Evolutionary conservation across 37 sponge, comb jelly and placozoan species (phyloP), one percentile per base, ranked within the genome.

Genomic region (Spongia lamella): DNA sequence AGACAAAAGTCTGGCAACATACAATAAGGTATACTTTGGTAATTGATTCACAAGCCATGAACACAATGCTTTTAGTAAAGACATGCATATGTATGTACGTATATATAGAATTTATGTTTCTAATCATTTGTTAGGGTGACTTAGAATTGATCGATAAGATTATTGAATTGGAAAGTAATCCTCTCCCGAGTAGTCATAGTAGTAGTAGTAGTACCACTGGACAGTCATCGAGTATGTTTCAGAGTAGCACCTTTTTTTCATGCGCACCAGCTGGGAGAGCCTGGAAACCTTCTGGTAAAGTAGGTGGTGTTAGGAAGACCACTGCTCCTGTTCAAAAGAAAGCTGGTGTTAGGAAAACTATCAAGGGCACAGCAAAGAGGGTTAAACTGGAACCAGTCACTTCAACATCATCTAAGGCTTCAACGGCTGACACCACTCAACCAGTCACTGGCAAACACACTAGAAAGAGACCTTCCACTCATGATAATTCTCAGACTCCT

Each of bases 81-180:
- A 43, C 47, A 43, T 13, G 47, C 47, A 13, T 43, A 43, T 9
- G 9, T 43, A 13, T 43, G 47, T 9, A 32, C 1, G 65, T 40
- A 65, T 26, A 29, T 57, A 21, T 25, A 6, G 32, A 47, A 49
- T 50, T 53, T 25, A 19, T 49, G 1, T 71, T 20, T 25, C 22
- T 50, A 25, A 20, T 53, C n/a, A 4, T 61, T 61, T 15, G 17
- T 21, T 30, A 79, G 79, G 79, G 79, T 31, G 79, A 79, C 56
- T 34, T 79, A 4, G 79, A 79, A 36, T 6, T 79, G 68, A 67
- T 79, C 31, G 79, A 79, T 36, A 79, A 79, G 22, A 79, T 79
- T 26, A 79, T 79, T 50, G 69, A 70, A 32, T 58, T 79, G 17
- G 79, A 79, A 63, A 72, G 26, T 26, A 58, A 26, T 15, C 60